Conservation (phyloP, 2,888 invertebrate species). For the Pristionchus maxplancki region DNA sequence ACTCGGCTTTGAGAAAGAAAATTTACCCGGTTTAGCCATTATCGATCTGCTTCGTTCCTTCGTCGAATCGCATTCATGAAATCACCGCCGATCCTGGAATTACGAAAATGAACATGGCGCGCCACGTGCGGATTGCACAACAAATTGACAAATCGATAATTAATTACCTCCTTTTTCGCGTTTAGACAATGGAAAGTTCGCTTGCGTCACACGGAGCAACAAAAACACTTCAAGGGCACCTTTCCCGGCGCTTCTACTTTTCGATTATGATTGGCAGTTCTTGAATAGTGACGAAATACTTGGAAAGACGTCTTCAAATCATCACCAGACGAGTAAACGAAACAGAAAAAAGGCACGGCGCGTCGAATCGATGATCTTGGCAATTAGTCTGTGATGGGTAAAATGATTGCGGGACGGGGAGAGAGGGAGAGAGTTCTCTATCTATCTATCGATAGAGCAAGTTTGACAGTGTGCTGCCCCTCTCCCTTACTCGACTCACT, state of each 20-base stretch:
- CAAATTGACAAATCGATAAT: not conserved
- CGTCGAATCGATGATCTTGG: conserved; percentile 32
- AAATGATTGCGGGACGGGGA: conserved; percentile 26
- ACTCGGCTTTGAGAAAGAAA: too few relatives aligned
- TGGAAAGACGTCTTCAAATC: not conserved
- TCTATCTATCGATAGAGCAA: conserved; percentile 39
- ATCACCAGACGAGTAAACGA: not conserved
- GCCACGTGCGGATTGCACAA: not conserved
- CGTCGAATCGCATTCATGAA: not conserved
- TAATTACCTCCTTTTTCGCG: not conserved
- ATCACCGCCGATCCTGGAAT: not conserved
- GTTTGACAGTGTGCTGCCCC: conserved; percentile 25
- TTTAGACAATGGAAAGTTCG: not conserved
- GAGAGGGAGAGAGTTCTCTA: not conserved
- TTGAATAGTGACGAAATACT: not conserved
- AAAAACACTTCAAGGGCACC: conserved; percentile 13
- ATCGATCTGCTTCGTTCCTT: not conserved
- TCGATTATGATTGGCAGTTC: not conserved
- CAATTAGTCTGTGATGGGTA: conserved; percentile 39
- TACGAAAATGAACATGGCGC: not conserved
- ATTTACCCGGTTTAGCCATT: not conserved
- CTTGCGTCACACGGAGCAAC: not conserved
- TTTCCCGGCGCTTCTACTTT: too few relatives aligned
- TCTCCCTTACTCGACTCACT: not conserved
- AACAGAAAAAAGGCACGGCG: not conserved